These are phyloP conservation scores for Tineola bisselliella DNA, from an alignment of 2,888 invertebrate species.

Conservation along the genomic window DNA sequence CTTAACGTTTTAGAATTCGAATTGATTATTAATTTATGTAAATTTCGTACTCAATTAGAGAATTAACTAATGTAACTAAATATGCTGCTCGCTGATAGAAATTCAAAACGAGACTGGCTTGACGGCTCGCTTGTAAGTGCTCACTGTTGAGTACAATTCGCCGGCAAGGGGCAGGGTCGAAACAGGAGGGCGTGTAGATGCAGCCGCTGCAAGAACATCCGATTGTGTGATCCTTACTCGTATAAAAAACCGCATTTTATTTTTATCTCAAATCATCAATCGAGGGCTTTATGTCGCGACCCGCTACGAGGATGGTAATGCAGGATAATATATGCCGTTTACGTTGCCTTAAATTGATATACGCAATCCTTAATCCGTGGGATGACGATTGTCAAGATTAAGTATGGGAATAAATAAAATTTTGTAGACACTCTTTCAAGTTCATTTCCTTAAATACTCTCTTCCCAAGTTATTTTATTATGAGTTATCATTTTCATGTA, in stretches of 20 bases:
- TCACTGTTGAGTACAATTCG: constrained; percentile 57
- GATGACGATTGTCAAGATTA: constrained; percentile 3
- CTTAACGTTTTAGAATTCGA: background rate
- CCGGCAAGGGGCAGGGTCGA: constrained; percentile 63
- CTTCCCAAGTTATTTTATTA: too few relatives aligned
- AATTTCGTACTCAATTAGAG: background rate
- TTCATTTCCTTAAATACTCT: too few relatives aligned
- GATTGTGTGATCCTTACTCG: background rate
- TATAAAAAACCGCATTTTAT: constrained; percentile 15
- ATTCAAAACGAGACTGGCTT: constrained; percentile 65
- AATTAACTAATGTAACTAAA: too few relatives aligned
- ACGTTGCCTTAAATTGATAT: constrained; percentile 9
- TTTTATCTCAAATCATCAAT: constrained; percentile 34
- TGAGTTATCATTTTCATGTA: background rate
- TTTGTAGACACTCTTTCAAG: background rate
- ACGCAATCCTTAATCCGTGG: constrained; percentile 4
- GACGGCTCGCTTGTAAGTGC: constrained; percentile 47
- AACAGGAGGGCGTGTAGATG: constrained; percentile 60
- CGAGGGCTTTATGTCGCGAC: constrained; percentile 32
- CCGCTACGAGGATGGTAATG: constrained; percentile 31
- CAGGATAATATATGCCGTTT: constrained; percentile 35
- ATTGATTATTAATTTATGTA: background rate
- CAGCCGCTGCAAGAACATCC: constrained; percentile 45
- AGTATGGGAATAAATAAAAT: background rate
- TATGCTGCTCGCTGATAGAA: constrained; percentile 57